phyloP scores from a whole-genome alignment of 1,140 invertebrate species.

The Lucilia cuprina region DNA sequence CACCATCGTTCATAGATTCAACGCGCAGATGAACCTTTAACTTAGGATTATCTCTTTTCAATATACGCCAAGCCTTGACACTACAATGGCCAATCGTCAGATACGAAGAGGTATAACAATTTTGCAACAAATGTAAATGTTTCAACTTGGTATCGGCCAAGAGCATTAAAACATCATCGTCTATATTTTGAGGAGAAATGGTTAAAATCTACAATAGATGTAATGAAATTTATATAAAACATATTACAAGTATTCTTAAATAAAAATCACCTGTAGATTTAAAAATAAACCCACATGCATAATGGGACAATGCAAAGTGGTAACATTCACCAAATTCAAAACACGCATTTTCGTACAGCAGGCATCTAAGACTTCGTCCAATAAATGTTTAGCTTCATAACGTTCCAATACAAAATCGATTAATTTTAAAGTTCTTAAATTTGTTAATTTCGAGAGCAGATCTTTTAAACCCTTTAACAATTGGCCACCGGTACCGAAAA shows the following conservation, averaged over 20 bases:
- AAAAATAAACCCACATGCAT: slow-evolving; percentile 81
- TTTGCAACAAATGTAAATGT: slow-evolving; percentile 81
- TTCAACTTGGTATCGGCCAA: slow-evolving; percentile 72
- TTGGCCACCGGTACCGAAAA: slow-evolving; percentile 81
- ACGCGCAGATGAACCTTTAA: slow-evolving; percentile 69
- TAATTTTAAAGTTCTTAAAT: slow-evolving; percentile 73
- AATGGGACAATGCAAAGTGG: slow-evolving; percentile 75
- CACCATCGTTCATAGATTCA: slow-evolving; percentile 65
- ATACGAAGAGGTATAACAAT: slow-evolving; percentile 70
- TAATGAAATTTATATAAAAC: slow-evolving; percentile 46
- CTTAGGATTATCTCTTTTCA: slow-evolving; percentile 66
- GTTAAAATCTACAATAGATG: slow-evolving; percentile 66
- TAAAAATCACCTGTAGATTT: slow-evolving; percentile 68
- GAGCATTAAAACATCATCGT: slow-evolving; percentile 77
- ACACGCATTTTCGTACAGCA: slow-evolving; percentile 72
- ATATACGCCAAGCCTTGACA: slow-evolving; percentile 65
- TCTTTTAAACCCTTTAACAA: slow-evolving; percentile 73
- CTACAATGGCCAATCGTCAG: slow-evolving; percentile 63
- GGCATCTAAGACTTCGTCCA: slow-evolving; percentile 76
- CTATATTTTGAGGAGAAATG: slow-evolving; percentile 83
- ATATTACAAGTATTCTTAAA: neutral
- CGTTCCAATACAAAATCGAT: slow-evolving; percentile 80
- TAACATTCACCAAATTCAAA: slow-evolving; percentile 78
- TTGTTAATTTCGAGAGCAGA: slow-evolving; percentile 73
- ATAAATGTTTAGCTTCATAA: slow-evolving; percentile 72